Evolutionary conservation across 2,888 invertebrate species (phyloP).

Genomic region (Leucophenga maculata): DNA sequence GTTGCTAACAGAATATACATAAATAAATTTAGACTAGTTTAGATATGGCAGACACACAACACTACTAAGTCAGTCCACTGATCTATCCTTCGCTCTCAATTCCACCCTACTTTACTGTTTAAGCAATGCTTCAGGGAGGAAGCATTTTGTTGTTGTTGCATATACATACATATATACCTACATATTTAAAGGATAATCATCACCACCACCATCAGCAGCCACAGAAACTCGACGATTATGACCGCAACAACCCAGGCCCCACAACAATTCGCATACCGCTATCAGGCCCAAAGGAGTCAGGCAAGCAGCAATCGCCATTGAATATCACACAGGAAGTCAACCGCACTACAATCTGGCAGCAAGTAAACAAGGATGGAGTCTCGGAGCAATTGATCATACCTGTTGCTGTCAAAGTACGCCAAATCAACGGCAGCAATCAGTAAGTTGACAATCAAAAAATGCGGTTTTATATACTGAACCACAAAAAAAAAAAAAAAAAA

Average conservation of each 20-base stretch:
- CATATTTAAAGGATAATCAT: constrained; percentile 64
- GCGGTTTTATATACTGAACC: background rate
- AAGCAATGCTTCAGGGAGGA: too few species aligned
- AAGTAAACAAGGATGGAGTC: constrained; percentile 80
- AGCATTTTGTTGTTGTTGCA: too few species aligned
- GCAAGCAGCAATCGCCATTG: constrained; percentile 78
- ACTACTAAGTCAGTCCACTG: too few species aligned
- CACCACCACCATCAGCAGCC: constrained; percentile 51
- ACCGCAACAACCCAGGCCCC: constrained; percentile 50
- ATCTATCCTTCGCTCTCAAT: too few species aligned
- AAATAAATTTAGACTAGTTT: too few species aligned
- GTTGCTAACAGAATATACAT: too few species aligned
- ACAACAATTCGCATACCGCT: constrained; percentile 78
- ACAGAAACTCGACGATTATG: constrained; percentile 68
- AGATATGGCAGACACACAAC: too few species aligned
- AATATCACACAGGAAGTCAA: constrained; percentile 95
- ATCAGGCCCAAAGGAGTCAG: constrained; percentile 70
- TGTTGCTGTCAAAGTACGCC: constrained; percentile 69
- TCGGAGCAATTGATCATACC: constrained; percentile 69
- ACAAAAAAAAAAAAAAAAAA: background rate
- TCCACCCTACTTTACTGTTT: too few species aligned
- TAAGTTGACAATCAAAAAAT: constrained; percentile 57
- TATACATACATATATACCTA: too few species aligned
- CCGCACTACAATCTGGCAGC: constrained; percentile 94
- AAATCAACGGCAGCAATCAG: constrained; percentile 69